Evolutionary conservation across 2,797 vertebrate genomes (phyloP), one percentile per base, ranked within the genome.

Genomic region (Coccyzus lansbergi): DNA sequence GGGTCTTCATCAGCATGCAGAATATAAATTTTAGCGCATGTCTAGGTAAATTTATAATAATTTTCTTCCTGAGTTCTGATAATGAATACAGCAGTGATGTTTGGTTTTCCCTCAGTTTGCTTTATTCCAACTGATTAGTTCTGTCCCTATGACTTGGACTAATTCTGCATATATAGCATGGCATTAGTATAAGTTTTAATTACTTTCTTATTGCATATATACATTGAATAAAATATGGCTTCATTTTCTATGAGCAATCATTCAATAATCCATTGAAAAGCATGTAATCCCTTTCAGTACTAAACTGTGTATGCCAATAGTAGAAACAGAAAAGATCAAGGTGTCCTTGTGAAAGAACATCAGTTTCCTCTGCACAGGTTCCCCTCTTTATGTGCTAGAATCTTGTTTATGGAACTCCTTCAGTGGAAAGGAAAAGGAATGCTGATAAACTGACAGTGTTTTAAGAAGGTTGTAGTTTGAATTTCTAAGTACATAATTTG

Each of bases 51-150:
- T 18, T 49, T 63, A 31, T 2, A 4, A 19, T 67, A 3, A 17
- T 29, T 83, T 92, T 96, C 18, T 75, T 63, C 68, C 26, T 51
- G 10, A 75, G 31, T 60, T 95, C 68, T 86, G 52, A 55, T 46
- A 77, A 6, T 59, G 72, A 22, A 72, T 83, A 38, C 71, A 74
- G 62, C 71, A 79, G 17, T 88, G 12, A 68, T 72, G 10, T 4
- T 15, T 60, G 13, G 64, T 82, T 82, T 5, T 4, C n/a, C 16
- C 28, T 75, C 22, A 18, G 17, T 95, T 84, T 92, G 7, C 25
- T 88, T 90, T 93, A 38, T 93, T 94, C 26, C 12, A 31, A 8
- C 76, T 92, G 70, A 72, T 84, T 83, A 67, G 29, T 93, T 91
- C 68, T 70, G 74, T 42, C 29, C 56, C 83, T 78, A 59, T 53